Evolutionary conservation across 1,140 invertebrate species (phyloP).

Genomic region (Periplaneta americana): DNA sequence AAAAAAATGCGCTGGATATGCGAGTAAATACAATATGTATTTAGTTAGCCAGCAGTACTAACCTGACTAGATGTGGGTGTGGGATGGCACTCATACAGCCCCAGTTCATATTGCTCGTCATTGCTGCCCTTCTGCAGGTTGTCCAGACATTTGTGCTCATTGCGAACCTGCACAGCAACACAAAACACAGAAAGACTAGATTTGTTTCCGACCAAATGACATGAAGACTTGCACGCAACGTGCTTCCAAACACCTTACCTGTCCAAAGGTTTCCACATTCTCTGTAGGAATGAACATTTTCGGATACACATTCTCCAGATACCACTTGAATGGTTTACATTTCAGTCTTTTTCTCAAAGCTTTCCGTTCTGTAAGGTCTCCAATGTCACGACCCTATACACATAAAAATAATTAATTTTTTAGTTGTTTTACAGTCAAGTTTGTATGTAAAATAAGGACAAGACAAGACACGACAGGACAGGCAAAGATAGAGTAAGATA

Average conservation of each 20-base stretch:
- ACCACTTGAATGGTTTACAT: conserved; percentile 79
- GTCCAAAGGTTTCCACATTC: conserved; percentile 71
- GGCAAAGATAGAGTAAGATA: too few species aligned
- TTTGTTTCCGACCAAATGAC: neutral
- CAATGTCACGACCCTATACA: conserved; percentile 50
- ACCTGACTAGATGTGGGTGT: conserved; percentile 53
- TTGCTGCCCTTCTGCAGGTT: conserved; percentile 53
- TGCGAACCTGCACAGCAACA: neutral
- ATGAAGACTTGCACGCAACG: neutral
- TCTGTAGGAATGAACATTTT: conserved; percentile 84
- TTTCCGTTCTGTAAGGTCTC: conserved; percentile 64
- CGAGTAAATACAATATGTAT: too few species aligned
- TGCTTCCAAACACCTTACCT: conserved; percentile 32
- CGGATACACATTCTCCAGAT: conserved; percentile 70
- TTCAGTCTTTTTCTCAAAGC: conserved; percentile 64
- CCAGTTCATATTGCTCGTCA: conserved; percentile 59
- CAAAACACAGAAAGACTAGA: neutral
- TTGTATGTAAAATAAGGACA: too few species aligned
- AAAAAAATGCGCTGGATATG: too few species aligned
- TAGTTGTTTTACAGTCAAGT: too few species aligned
- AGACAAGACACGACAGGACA: too few species aligned
- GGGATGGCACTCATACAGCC: conserved; percentile 70
- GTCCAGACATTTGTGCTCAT: conserved; percentile 52
- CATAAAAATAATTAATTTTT: too few species aligned
- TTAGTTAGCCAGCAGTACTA: conserved; percentile 11